Conservation (phyloP, 2,113 vertebrate genomes). For the Mormyrus iriodes region DNA sequence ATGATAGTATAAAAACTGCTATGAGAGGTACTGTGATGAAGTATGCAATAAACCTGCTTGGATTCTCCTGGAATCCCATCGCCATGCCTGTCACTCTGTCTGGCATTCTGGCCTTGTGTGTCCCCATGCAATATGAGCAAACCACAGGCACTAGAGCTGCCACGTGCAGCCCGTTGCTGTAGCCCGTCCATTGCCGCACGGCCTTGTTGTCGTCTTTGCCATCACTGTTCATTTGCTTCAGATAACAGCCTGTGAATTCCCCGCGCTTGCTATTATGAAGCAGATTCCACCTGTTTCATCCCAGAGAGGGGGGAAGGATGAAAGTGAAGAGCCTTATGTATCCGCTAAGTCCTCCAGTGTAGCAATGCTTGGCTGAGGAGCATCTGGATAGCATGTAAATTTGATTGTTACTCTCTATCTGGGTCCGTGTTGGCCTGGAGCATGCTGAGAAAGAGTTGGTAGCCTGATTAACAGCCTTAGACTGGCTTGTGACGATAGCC, state of each 20-base stretch:
- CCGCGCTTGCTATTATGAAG: conserved; percentile 5
- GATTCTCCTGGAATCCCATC: conserved; percentile 10
- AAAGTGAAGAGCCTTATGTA: conserved; percentile 22
- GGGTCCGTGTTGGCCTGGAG: neutral
- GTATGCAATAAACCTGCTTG: conserved; percentile 49
- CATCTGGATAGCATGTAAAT: conserved; percentile 10
- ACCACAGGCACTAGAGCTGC: neutral
- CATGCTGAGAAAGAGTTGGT: neutral
- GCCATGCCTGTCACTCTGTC: conserved; percentile 12
- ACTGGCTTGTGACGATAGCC: neutral
- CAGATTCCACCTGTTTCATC: conserved; percentile 12
- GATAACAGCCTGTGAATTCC: neutral
- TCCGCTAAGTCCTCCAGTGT: neutral
- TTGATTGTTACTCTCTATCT: neutral
- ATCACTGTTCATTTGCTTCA: neutral
- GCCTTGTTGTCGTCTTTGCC: neutral
- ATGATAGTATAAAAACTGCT: conserved; percentile 40
- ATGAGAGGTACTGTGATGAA: conserved; percentile 39
- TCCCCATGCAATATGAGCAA: conserved; percentile 32
- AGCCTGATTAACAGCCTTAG: neutral
- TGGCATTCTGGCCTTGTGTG: conserved; percentile 11
- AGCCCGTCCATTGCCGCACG: neutral
- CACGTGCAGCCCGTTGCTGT: neutral
- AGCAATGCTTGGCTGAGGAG: conserved; percentile 15
- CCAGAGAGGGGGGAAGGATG: neutral